phyloP scores from a whole-genome alignment of 2,113 vertebrate genomes.

The Lagopus leucura region DNA sequence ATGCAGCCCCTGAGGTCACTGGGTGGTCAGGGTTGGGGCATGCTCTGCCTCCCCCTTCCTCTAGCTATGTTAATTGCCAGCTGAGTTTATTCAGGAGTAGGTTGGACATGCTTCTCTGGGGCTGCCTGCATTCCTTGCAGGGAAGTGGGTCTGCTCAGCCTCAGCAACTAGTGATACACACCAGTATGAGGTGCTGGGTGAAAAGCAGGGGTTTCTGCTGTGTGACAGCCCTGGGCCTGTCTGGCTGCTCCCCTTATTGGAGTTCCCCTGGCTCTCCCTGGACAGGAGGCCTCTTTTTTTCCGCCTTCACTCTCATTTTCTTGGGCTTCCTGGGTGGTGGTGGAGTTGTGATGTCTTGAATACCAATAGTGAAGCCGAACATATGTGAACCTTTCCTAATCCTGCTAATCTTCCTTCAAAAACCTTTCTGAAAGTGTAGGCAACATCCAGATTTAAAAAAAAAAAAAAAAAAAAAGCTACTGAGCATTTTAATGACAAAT shows the following conservation, averaged over 20 bases:
- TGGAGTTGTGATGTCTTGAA: slow-evolving; percentile 86
- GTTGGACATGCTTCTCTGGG: neutral
- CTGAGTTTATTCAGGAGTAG: neutral
- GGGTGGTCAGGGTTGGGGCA: neutral
- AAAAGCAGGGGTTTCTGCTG: neutral
- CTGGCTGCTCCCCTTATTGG: neutral
- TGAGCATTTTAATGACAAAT: slow-evolving; percentile 83
- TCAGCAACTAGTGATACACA: rapidly evolving
- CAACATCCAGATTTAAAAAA: slow-evolving; percentile 83
- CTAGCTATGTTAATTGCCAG: neutral
- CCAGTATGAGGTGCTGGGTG: neutral
- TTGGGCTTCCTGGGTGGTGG: slow-evolving; percentile 87
- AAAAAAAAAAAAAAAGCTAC: slow-evolving; percentile 37
- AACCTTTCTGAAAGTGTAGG: slow-evolving; percentile 87
- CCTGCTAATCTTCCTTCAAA: slow-evolving; percentile 97
- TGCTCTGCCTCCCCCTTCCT: neutral
- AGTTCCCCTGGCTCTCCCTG: neutral
- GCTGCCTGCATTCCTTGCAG: neutral
- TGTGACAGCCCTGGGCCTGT: neutral
- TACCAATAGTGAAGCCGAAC: slow-evolving; percentile 93
- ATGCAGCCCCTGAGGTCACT: neutral
- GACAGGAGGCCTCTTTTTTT: slow-evolving; percentile 9
- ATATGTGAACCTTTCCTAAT: slow-evolving; percentile 98
- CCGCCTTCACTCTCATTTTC: slow-evolving; percentile 18
- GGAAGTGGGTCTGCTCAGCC: neutral